Evolutionary conservation across 2,113 vertebrate genomes (phyloP).

Genomic region (Entomyzon cyanotis): DNA sequence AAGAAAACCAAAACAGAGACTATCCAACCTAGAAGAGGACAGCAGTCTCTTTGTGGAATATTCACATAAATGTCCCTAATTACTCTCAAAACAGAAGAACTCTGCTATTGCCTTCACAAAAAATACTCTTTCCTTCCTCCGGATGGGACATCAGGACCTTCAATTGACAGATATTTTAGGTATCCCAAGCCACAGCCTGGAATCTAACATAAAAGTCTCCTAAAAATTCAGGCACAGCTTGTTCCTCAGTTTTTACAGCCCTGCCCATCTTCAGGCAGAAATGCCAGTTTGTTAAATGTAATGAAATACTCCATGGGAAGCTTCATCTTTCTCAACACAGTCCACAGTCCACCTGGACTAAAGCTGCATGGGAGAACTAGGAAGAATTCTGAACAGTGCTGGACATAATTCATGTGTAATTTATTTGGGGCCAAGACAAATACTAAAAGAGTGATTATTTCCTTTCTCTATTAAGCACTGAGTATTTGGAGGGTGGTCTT

Average conservation of each 20-base stretch:
- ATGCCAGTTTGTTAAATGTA: background rate
- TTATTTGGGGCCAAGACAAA: background rate
- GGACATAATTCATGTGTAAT: background rate
- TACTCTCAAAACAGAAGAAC: background rate
- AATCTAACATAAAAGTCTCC: background rate
- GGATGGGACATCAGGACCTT: background rate
- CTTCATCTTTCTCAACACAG: background rate
- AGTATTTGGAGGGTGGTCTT: background rate
- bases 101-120: background rate
- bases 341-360: background rate
- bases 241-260: background rate
- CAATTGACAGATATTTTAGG: background rate
- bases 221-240: background rate
- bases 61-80: background rate
- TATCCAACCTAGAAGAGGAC: background rate
- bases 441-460: background rate
- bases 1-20: background rate
- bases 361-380: background rate
- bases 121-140: background rate
- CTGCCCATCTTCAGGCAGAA: background rate
- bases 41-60: background rate
- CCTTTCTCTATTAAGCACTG: background rate
- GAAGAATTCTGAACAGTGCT: conserved; percentile 14
- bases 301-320: background rate
- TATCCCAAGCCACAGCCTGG: background rate